A percentile compares a stretch with the other conserved stretches of the same genome.
Conservation (phyloP, 2,113 vertebrate genomes). For the Xenopus borealis region DNA sequence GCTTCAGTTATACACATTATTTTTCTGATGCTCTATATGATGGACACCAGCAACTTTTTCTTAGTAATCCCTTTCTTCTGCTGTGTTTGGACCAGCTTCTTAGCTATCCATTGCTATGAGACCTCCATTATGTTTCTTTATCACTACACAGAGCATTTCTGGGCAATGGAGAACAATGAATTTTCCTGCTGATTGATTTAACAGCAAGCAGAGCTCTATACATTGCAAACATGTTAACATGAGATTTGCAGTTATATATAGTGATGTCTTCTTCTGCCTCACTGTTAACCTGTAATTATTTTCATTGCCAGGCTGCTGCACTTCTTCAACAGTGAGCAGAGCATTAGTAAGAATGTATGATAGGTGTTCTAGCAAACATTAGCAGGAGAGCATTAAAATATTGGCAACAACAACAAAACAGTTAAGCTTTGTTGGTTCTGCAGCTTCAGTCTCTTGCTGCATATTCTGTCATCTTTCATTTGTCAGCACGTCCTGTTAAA, state of each 20-base stretch:
- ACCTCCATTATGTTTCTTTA: constrained; percentile 53
- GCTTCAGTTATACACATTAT: too few relatives aligned
- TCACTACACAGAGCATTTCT: constrained; percentile 47
- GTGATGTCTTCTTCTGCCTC: neutral
- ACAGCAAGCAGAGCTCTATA: neutral
- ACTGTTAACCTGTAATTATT: neutral
- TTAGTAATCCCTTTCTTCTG: too few relatives aligned
- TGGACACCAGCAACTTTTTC: too few relatives aligned
- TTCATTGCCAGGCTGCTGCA: neutral
- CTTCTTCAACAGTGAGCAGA: neutral
- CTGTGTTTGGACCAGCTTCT: neutral
- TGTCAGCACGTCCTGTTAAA: constrained; percentile 27
- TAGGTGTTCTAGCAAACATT: neutral
- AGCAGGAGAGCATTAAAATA: neutral
- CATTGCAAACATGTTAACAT: neutral
- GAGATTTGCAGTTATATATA: neutral
- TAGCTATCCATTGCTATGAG: neutral
- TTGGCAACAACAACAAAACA: neutral
- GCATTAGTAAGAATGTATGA: neutral
- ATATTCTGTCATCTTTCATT: constrained; percentile 27
- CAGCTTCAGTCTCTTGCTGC: constrained; percentile 12
- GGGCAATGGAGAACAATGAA: neutral
- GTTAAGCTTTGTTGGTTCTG: constrained; percentile 5
- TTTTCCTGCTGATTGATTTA: too few relatives aligned
- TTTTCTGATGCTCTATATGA: too few relatives aligned